These are phyloP conservation scores for Oreohelix idahoensis DNA, from an alignment of 1,140 invertebrate species.

Conservation along the genomic window DNA sequence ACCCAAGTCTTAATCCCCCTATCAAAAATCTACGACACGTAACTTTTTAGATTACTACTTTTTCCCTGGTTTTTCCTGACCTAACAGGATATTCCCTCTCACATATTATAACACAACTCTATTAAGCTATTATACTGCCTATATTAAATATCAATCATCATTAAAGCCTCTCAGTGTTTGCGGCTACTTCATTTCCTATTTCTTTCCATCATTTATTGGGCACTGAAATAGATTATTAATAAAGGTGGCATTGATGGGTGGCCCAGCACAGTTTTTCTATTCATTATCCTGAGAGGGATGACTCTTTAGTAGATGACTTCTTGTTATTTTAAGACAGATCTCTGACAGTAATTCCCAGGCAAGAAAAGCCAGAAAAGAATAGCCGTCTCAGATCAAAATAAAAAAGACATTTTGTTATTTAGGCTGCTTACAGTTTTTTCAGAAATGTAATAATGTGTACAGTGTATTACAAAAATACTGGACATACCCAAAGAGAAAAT, in stretches of 20 bases:
- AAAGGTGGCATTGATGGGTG: background rate
- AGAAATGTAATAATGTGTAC: background rate
- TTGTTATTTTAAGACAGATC: background rate
- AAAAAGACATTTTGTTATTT: background rate
- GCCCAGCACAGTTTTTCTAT: background rate
- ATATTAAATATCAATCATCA: constrained; percentile 5
- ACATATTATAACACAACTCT: background rate
- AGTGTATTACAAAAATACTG: background rate
- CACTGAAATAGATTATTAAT: background rate
- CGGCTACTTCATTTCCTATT: constrained; percentile 4
- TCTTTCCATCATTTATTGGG: background rate
- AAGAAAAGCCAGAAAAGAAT: background rate
- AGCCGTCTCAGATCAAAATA: background rate
- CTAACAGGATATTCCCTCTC: background rate
- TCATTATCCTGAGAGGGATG: background rate
- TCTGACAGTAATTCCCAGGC: background rate
- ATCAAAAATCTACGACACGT: too few relatives aligned
- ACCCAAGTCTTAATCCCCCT: too few relatives aligned
- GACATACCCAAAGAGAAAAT: too few relatives aligned
- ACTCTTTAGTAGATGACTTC: background rate
- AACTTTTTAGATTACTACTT: too few relatives aligned
- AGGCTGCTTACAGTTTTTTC: background rate
- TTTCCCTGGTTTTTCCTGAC: too few relatives aligned
- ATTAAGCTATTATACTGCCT: background rate
- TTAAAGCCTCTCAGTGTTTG: background rate